Evolutionary conservation across 2,888 invertebrate genomes (phyloP).

Genomic region (Trisateles emortualis): DNA sequence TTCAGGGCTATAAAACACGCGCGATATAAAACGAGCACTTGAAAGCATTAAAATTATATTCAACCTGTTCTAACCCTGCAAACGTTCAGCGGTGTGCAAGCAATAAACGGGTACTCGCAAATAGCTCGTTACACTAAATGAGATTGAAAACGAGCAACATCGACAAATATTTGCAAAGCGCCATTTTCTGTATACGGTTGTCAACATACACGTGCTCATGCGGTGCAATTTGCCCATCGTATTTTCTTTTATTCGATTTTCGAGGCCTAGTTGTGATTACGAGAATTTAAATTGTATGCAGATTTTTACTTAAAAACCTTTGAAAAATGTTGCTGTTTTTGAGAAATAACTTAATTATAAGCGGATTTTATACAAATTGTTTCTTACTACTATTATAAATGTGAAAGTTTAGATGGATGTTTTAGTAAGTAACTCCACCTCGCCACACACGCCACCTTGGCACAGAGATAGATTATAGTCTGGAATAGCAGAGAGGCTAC

Average conservation of each 20-base stretch:
- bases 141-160: conserved; percentile 53
- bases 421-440: too few species aligned
- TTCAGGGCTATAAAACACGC: conserved; percentile 24
- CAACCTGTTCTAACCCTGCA: conserved; percentile 34
- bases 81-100: conserved; percentile 34
- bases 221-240: conserved; percentile 26
- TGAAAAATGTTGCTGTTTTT: too few species aligned
- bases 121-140: conserved; percentile 62
- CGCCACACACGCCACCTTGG: too few species aligned
- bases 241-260: conserved; percentile 16
- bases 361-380: too few species aligned
- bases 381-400: too few species aligned
- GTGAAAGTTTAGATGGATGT: too few species aligned
- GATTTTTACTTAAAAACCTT: too few species aligned
- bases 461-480: too few species aligned
- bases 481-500: too few species aligned
- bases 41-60: conserved; percentile 40
- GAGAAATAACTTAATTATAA: too few species aligned
- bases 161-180: conserved; percentile 54
- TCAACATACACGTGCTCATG: conserved; percentile 26
- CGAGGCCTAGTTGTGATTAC: neutral
- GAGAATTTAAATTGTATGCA: conserved; percentile 1
- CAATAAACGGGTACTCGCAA: conserved; percentile 52
- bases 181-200: conserved; percentile 40
- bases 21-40: conserved; percentile 25